Evolutionary conservation across 2,888 invertebrate species (phyloP), one percentile per base, ranked within the genome.

Genomic region (Eilema sororculum): DNA sequence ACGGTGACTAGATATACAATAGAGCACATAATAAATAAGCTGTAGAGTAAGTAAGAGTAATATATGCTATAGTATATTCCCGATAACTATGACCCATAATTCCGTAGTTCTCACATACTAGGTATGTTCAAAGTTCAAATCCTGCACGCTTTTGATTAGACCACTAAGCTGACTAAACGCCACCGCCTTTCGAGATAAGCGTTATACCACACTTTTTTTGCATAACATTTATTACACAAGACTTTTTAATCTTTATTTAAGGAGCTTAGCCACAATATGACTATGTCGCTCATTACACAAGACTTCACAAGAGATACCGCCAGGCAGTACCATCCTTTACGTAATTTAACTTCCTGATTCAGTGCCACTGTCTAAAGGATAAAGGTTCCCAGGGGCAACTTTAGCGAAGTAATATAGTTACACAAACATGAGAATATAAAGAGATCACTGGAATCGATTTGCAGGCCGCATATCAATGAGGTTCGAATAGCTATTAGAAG

Each of bases 391-490:
- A 16, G 22, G n/a, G 28, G 41, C 61, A 59, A 46, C 57, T 74
- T 65, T 60, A 64, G 59, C 70, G 25, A 59, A 59, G 25, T 59
- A 20, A 59, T 10, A 9, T 74, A 76, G 70, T 67, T 71, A 73
- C 59, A 72, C 62, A 68, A 74, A 75, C 73, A 70, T 73, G 71
- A 73, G 68, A 72, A 73, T 75, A 78, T 74, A 81, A 77, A 80
- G 69, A 76, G 75, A 76, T 62, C 72, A 72, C 52, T 66, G 68
- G 63, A 83, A 80, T 84, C 78, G 78, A 78, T 75, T 78, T 74
- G 78, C 79, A 72, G 69, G 73, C 81, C 75, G 86, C 86, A 86
- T 88, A 80, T 75, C 80, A 87, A 84, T 86, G 86, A 87, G 81
- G 71, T 69, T 74, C 60, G 64, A 75, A 74, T 65, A 73, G 67